These are phyloP conservation scores for Aelia acuminata DNA, from an alignment of 2,888 invertebrate species.

Conservation along the genomic window DNA sequence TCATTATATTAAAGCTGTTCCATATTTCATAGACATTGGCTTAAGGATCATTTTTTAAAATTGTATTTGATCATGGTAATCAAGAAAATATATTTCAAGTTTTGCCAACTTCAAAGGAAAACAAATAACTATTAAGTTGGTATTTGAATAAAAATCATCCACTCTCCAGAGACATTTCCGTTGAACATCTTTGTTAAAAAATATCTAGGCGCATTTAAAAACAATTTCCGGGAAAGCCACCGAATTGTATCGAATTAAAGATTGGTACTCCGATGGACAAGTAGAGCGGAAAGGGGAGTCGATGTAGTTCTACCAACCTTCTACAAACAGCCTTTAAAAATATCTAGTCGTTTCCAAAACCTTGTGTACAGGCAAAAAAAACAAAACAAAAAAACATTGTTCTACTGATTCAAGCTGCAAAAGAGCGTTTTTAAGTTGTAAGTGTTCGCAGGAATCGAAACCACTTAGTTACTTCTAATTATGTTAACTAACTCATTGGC, in stretches of 20 bases:
- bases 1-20: too few species aligned
- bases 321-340: neutral
- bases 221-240: neutral
- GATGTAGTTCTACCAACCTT: constrained; percentile 1
- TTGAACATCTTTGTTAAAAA: neutral
- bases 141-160: too few species aligned
- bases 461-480: neutral
- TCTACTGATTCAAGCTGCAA: too few species aligned
- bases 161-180: too few species aligned
- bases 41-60: too few species aligned
- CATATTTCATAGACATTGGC: too few species aligned
- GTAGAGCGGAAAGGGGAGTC: constrained; percentile 44
- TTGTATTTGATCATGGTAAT: too few species aligned
- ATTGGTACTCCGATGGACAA: constrained; percentile 18
- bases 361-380: neutral
- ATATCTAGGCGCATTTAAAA: neutral
- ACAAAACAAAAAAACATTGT: neutral
- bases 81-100: too few species aligned
- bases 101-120: too few species aligned
- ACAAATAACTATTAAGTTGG: too few species aligned
- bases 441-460: neutral
- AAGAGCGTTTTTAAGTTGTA: neutral
- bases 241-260: constrained; percentile 41
- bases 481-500: neutral
- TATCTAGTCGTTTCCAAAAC: constrained; percentile 3